Evolutionary conservation across 2,888 invertebrate genomes (phyloP), one percentile per base, ranked within the genome.

Genomic region (Azorinus chamasolen): DNA sequence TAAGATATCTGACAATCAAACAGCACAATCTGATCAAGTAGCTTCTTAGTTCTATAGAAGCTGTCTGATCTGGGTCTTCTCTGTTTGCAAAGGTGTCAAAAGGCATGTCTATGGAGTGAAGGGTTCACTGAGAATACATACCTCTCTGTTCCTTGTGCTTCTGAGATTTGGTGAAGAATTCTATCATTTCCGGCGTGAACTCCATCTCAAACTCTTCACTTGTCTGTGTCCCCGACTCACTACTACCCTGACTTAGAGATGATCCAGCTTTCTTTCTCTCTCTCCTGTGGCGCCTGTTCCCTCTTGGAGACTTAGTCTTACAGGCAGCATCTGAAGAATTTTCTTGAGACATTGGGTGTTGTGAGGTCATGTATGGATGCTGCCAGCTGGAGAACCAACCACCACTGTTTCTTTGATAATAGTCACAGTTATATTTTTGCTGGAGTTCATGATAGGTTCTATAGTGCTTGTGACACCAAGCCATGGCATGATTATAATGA

Each of bases 121-220:
- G n/a, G n/a, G n/a, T n/a, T n/a, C n/a, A n/a, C n/a, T n/a, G n/a
- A n/a, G n/a, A n/a, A n/a, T n/a, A n/a, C n/a, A n/a, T 73, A 91
- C 91, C 92, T 89, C 91, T 88, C 82, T 94, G 93, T 82, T 93
- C 90, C 85, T 93, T 93, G 75, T 94, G 95, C 85, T 94, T 94
- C 1, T 95, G 94, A 85, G 95, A 95, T 66, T 94, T 93, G 83
- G 94, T 94, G 62, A 96, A 93, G 91, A 95, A 96, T 53, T 94
- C 94, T 83, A 95, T 93, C 93, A 95, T 95, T 69, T 95, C 95
- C 78, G 95, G 95, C 84, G 95, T 95, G 1, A 95, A 94, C 89
- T 95, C 94, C 87, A 95, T 94, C 74, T 94, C 94, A 46, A 93
- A 85, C 22, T 90, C 90, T 59, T 93, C 93, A 57, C 75, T 64